These are phyloP conservation scores for Himantopus leucocephalus DNA, from an alignment of 2,113 vertebrate genomes.

Conservation along the genomic window DNA sequence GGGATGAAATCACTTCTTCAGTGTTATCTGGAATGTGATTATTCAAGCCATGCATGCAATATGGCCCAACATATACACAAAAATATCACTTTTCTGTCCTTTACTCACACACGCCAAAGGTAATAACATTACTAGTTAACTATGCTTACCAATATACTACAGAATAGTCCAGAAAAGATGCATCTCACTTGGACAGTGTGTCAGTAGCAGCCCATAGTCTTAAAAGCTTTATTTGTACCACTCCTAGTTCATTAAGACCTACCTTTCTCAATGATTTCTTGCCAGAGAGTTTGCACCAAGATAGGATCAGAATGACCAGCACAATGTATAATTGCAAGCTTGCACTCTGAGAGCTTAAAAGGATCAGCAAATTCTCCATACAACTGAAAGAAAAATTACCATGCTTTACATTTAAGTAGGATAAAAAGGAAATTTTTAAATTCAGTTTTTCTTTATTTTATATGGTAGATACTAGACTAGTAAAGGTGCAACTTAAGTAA, in stretches of 20 bases:
- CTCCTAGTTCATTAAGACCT: not conserved
- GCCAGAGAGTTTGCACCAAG: conserved; percentile 94
- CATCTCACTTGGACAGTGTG: not conserved
- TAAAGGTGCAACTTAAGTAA: not conserved
- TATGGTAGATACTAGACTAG: not conserved
- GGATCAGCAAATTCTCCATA: conserved; percentile 97
- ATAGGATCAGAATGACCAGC: conserved; percentile 93
- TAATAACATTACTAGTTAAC: not conserved
- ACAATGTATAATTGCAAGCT: conserved; percentile 96
- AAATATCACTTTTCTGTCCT: not conserved
- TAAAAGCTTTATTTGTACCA: not conserved
- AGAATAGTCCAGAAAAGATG: not conserved
- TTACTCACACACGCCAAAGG: not conserved
- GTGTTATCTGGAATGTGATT: not conserved
- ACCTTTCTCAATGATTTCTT: conserved; percentile 97
- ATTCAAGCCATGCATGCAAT: not conserved
- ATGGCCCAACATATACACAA: not conserved
- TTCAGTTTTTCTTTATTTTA: not conserved
- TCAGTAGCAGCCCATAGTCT: not conserved
- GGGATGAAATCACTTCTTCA: not conserved
- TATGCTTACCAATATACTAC: not conserved
- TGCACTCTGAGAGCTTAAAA: conserved; percentile 94
- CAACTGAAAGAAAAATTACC: conserved; percentile 77
- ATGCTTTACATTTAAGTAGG: not conserved
- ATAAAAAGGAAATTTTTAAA: not conserved